Conservation (phyloP, 2,888 invertebrate species). For the Meloe dianella region DNA sequence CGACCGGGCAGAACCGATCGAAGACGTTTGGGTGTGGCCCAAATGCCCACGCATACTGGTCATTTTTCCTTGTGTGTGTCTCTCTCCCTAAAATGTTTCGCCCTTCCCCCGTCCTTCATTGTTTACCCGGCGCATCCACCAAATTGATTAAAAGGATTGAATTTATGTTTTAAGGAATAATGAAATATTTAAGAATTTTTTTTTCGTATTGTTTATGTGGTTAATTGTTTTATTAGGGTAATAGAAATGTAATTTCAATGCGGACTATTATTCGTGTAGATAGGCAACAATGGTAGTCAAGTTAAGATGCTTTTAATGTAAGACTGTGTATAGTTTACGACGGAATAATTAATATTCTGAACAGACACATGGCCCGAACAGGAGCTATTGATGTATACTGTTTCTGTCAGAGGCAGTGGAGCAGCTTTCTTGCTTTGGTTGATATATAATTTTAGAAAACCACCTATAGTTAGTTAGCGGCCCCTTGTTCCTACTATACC, state of each 20-base stretch:
- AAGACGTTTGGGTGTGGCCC: conserved; percentile 58
- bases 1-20: conserved; percentile 61
- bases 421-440: conserved; percentile 33
- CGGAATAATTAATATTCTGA: conserved; percentile 45
- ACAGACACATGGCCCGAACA: conserved; percentile 41
- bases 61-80: conserved; percentile 35
- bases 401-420: conserved; percentile 38
- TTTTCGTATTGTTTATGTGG: neutral
- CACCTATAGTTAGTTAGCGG: conserved; percentile 38
- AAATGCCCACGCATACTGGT: conserved; percentile 57
- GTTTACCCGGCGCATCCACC: conserved; percentile 26
- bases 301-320: conserved; percentile 28
- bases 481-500: conserved; percentile 38
- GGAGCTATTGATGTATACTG: conserved; percentile 45
- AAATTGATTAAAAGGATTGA: conserved; percentile 6
- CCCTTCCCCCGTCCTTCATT: neutral
- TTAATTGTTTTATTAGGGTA: neutral
- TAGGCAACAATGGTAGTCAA: conserved; percentile 16
- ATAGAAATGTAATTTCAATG: neutral
- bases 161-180: neutral
- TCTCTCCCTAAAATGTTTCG: neutral
- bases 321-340: conserved; percentile 36
- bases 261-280: conserved; percentile 5
- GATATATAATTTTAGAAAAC: conserved; percentile 35
- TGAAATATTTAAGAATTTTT: neutral